Percentiles rank a stretch among this genome's conserved stretches.
Conservation (phyloP, 1,140 invertebrate genomes). For the Leptopilina clavipes region DNA sequence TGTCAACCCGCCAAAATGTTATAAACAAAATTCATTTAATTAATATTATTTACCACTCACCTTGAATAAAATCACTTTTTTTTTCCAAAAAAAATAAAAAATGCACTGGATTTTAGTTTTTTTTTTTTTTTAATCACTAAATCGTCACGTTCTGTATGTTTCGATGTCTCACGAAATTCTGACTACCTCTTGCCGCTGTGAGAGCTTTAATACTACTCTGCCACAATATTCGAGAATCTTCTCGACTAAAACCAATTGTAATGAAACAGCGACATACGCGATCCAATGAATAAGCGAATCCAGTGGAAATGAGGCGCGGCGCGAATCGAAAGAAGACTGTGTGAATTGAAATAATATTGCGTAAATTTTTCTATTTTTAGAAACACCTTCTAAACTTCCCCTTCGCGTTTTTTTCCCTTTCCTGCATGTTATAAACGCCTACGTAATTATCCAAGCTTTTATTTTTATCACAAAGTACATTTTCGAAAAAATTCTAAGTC, state of each 20-base stretch:
- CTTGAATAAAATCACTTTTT: background rate
- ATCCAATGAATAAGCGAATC: background rate
- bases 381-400: background rate
- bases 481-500: background rate
- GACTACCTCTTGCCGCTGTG: background rate
- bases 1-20: too few species aligned
- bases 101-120: background rate
- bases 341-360: background rate
- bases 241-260: constrained; percentile 46
- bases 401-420: background rate
- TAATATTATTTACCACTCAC: too few species aligned
- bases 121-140: background rate
- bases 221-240: constrained; percentile 54
- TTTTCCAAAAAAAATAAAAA: background rate
- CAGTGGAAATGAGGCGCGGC: background rate
- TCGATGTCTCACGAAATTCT: background rate
- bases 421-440: background rate
- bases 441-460: background rate
- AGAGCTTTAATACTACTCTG: constrained; percentile 44
- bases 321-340: constrained; percentile 8
- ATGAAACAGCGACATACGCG: background rate
- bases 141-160: background rate
- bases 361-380: constrained; percentile 22
- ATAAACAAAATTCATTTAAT: too few species aligned
- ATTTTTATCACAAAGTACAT: constrained; percentile 1